Percentiles rank a stretch among this genome's conserved stretches.
These are phyloP conservation scores for Coelopa frigida DNA, from an alignment of 1,140 invertebrate genomes.

Conservation along the genomic window DNA sequence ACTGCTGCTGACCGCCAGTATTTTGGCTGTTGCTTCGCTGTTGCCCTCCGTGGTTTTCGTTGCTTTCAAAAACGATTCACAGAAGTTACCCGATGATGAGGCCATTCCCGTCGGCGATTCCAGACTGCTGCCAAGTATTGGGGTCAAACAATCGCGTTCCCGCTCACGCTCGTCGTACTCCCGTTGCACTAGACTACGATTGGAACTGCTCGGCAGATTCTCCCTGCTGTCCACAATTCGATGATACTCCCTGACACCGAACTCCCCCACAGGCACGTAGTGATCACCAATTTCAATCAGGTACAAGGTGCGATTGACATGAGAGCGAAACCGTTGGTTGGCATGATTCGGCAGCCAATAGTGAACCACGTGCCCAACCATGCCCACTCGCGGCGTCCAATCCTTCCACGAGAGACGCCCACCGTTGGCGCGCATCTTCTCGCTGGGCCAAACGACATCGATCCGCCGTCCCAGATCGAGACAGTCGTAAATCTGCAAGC, in stretches of 20 bases:
- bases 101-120: conserved; percentile 8
- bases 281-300: conserved; percentile 88
- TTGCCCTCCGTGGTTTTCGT: neutral
- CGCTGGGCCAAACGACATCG: conserved; percentile 87
- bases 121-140: conserved; percentile 20
- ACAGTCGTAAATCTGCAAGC: conserved; percentile 66
- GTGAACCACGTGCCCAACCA: conserved; percentile 88
- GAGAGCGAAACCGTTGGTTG: conserved; percentile 74
- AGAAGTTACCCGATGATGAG: too few species aligned
- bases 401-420: conserved; percentile 80
- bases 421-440: conserved; percentile 74
- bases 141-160: conserved; percentile 24
- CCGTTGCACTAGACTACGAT: conserved; percentile 33
- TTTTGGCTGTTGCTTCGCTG: conserved; percentile 18
- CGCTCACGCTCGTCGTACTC: conserved; percentile 33
- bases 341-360: conserved; percentile 85
- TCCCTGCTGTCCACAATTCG: conserved; percentile 27
- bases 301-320: conserved; percentile 83
- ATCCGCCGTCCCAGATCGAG: conserved; percentile 82
- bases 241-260: conserved; percentile 65
- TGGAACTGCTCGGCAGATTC: conserved; percentile 19
- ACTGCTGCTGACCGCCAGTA: conserved; percentile 38
- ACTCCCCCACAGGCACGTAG: conserved; percentile 87
- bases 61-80: too few species aligned
- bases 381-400: conserved; percentile 82